Base-by-base conservation (phyloP, 2,888 invertebrate genomes). In the Conchocele bisecta region DNA sequence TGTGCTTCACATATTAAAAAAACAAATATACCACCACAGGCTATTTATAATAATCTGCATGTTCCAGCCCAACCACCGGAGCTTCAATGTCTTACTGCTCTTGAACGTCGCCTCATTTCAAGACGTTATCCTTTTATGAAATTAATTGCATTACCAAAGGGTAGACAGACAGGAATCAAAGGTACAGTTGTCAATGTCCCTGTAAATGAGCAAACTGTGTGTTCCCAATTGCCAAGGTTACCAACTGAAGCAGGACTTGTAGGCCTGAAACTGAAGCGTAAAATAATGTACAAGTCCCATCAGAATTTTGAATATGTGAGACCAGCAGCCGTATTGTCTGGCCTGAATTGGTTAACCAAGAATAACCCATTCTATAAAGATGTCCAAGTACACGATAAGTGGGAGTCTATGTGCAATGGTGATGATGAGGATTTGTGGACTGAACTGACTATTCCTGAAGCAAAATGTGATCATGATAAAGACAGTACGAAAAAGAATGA, bases 81-180 rank as follows among this genome's bases (percentile, higher is more conserved):
- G 11, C 22, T 70, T 1, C 15, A 29, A n/a, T 28, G 60, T 50
- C 37, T 72, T 17, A 67, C 61, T 20, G 22, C 26, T 9, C 31
- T 67, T 33, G 70, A 70, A 58, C 17, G 29, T 13, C 35, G 50
- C 33, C 35, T 64, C 1, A n/a, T 70, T 5, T 35, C 46, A 6
- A 56, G 46, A 53, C 37, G 63, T 39, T 61, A 61, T n/a, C 66
- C 72, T 3, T 72, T 67, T 28, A 72, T 72, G 72, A 72, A 72
- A 37, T n/a, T 61, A 15, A n/a, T 53, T 7, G 44, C 48, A 17
- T 20, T 72, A n/a, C 67, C 63, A 17, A 48, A 42, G 39, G 72
- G 66, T 13, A 61, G 26, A 46, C 72, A 72, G 58, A 61, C 17
- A n/a, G 56, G 51, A 24, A 24, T 61, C 6, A 33, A 20, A 13